Conservation (phyloP, 2,797 vertebrate genomes). For the Spatula versicolor region DNA sequence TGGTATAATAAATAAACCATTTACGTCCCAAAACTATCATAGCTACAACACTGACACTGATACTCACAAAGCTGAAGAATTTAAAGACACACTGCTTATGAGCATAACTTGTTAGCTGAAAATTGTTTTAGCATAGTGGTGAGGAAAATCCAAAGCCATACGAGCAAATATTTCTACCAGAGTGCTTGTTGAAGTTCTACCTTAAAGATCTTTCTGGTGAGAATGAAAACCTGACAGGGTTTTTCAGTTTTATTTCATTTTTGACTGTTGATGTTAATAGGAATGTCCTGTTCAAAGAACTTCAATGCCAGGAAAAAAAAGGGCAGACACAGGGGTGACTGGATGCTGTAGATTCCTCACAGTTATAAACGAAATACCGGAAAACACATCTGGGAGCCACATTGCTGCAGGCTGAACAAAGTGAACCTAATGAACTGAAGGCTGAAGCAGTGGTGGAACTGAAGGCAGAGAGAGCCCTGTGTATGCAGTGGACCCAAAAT, state of each 20-base stretch:
- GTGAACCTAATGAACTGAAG: constrained; percentile 20
- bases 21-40: not conserved
- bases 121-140: not conserved
- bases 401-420: constrained; percentile 58
- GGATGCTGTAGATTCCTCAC: constrained; percentile 63
- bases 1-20: constrained; percentile 10
- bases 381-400: constrained; percentile 73
- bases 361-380: constrained; percentile 58
- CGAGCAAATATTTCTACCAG: not conserved
- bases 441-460: not conserved
- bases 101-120: not conserved
- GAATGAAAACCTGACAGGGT: constrained; percentile 35
- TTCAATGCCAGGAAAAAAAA: constrained; percentile 20
- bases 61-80: not conserved
- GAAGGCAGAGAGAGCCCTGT: not conserved
- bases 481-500: constrained; percentile 16
- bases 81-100: not conserved
- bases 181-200: not conserved
- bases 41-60: not conserved
- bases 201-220: constrained; percentile 11
- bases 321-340: constrained; percentile 26
- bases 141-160: not conserved
- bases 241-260: constrained; percentile 17
- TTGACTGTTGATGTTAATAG: constrained; percentile 43
- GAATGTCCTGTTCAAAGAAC: constrained; percentile 56